A percentile compares a stretch with the other conserved stretches of the same genome.
These are phyloP conservation scores for Takifugu bimaculatus DNA, from an alignment of 2,113 vertebrate genomes.

Conservation along the genomic window DNA sequence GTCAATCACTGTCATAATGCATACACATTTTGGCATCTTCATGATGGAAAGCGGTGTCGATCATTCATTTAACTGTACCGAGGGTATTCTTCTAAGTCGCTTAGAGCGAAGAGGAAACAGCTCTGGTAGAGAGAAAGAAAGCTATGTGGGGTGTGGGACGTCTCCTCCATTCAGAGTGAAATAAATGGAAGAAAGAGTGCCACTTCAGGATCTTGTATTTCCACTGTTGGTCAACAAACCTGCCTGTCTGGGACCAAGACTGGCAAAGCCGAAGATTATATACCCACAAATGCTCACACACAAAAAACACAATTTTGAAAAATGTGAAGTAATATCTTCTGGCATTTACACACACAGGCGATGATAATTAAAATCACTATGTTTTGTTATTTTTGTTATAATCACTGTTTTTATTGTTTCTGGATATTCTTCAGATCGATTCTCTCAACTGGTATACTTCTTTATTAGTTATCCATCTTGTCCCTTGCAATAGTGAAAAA, in stretches of 20 bases:
- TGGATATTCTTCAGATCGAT: too few species aligned
- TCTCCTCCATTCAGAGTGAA: slow-evolving; percentile 5
- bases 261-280: slow-evolving; percentile 10
- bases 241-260: slow-evolving; percentile 10
- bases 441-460: too few species aligned
- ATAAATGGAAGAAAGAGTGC: slow-evolving; percentile 19
- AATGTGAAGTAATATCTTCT: too few species aligned
- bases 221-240: slow-evolving; percentile 5
- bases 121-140: slow-evolving; percentile 13
- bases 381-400: too few species aligned
- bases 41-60: slow-evolving; percentile 44
- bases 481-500: too few species aligned
- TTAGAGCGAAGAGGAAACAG: slow-evolving; percentile 37
- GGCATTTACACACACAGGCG: too few species aligned
- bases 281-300: too few species aligned
- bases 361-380: too few species aligned
- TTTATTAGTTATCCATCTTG: too few species aligned
- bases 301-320: too few species aligned
- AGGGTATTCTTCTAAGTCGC: slow-evolving; percentile 33
- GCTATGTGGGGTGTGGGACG: slow-evolving; percentile 1
- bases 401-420: too few species aligned
- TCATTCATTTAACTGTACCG: slow-evolving; percentile 45
- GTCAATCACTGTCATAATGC: slow-evolving; percentile 57
- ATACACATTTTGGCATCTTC: slow-evolving; percentile 45
- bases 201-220: slow-evolving; percentile 1